These are phyloP conservation scores for Synergus laeviventris DNA, from an alignment of 2,888 invertebrate genomes.

Conservation along the genomic window DNA sequence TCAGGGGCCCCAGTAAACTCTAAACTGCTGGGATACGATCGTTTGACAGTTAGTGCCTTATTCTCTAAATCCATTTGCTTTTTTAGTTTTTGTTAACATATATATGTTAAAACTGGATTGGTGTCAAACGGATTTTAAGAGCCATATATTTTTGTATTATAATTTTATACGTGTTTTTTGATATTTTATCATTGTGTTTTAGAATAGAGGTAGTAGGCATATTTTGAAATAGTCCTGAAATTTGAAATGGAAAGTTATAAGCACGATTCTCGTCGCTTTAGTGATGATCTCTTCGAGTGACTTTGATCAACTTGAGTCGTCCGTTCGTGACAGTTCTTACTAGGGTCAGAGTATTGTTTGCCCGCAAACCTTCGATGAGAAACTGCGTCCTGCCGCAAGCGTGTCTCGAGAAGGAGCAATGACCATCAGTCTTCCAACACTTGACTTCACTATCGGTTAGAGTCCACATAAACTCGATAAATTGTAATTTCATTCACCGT, in stretches of 20 bases:
- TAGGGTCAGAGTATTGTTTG: constrained; percentile 66
- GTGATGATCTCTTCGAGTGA: constrained; percentile 54
- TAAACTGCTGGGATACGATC: constrained; percentile 60
- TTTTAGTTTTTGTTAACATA: neutral
- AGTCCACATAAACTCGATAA: constrained; percentile 43
- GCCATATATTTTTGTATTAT: too few species aligned
- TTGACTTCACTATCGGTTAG: constrained; percentile 63
- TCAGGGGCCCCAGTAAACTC: constrained; percentile 70
- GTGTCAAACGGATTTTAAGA: neutral
- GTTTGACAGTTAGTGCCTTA: constrained; percentile 53
- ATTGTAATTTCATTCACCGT: constrained; percentile 60
- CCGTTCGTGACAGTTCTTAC: constrained; percentile 51
- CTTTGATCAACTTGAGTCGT: constrained; percentile 67
- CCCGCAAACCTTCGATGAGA: constrained; percentile 67
- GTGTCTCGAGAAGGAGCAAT: constrained; percentile 60
- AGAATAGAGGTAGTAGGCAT: neutral
- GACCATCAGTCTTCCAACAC: constrained; percentile 65
- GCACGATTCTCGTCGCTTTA: constrained; percentile 20
- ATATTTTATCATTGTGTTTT: neutral
- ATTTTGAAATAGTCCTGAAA: neutral
- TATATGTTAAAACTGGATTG: neutral
- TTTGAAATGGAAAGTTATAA: neutral
- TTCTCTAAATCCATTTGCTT: neutral
- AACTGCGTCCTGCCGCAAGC: constrained; percentile 70
- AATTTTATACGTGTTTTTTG: too few species aligned